Base-by-base conservation (phyloP, 2,888 invertebrate species). In the Caenorhabditis sulstoni region DNA sequence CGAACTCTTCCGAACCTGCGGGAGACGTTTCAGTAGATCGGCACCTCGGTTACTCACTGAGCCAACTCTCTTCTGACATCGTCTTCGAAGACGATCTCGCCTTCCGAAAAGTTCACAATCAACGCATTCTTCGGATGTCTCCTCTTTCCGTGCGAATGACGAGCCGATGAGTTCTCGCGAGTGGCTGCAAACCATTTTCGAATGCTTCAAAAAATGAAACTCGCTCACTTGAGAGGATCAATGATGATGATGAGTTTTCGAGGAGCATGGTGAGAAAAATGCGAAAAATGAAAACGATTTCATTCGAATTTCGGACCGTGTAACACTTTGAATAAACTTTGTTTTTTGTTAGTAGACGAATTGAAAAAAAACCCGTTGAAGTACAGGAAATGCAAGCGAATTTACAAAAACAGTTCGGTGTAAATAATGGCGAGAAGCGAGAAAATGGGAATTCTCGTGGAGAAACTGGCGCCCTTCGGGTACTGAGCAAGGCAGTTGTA, bases 401-500 rank as follows among this genome's bases (percentile, higher is more conserved):
- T 47, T n/a, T 74, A 73, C 57, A 65, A 12, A 8, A 73, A 49
- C 12, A 73, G 39, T 37, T 77, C 77, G 14, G 64, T 59, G 45
- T 77, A 77, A 9, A 79, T 4, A 35, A 73, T 67, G n/a, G 68
- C 57, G 14, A 79, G 52, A 12, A 79, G 44, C 8, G 79, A 73
- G 50, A 79, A 79, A 20, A 79, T 58, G 2, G 73, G 73, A 7
- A 71, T 35, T 14, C 53, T 53, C 14, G 35, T 7, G 18, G 55
- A 37, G 14, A 20, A 18, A 11, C 41, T 41, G 41, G 41, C 3
- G 41, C 7, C 14, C 12, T 14, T 41, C 41, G 71, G 16, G 58
- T 76, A 75, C 16, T 57, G 22, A 1, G 41, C 49, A 59, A 88
- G 61, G 50, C 88, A 88, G 7, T 70, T 45, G 18, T 80, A 49